Conservation (phyloP, 2,797 vertebrate genomes). For the Ispidina lecontei region DNA sequence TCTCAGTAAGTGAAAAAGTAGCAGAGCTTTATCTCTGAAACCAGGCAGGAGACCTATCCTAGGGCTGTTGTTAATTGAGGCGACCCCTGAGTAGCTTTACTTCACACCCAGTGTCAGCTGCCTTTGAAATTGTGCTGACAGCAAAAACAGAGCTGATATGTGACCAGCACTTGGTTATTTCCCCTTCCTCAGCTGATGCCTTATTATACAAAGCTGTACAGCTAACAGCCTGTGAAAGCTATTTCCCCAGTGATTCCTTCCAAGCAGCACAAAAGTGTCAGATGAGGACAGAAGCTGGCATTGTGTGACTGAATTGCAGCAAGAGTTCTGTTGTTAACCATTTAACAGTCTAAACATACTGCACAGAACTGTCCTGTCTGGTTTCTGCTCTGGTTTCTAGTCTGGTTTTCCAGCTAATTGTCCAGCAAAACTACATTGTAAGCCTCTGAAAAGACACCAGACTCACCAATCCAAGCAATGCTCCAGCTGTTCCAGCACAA, state of each 20-base stretch:
- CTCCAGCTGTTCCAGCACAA: neutral
- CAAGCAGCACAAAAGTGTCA: slow-evolving; percentile 11
- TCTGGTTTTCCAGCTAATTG: neutral
- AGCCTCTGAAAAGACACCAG: neutral
- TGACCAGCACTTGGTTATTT: neutral
- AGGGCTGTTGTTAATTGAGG: slow-evolving; percentile 18
- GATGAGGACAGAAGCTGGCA: slow-evolving; percentile 51
- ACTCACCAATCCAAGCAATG: neutral
- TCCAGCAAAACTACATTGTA: neutral
- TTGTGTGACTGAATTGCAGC: slow-evolving; percentile 32
- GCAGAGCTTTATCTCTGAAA: slow-evolving; percentile 13
- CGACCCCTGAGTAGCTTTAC: neutral
- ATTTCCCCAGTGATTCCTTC: slow-evolving; percentile 58
- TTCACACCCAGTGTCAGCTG: neutral
- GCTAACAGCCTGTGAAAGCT: slow-evolving; percentile 40
- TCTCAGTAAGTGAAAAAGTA: neutral
- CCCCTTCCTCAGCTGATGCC: neutral
- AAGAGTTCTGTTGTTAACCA: slow-evolving; percentile 35
- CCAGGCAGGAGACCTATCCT: neutral
- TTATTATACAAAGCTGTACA: neutral
- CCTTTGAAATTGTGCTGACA: slow-evolving; percentile 33
- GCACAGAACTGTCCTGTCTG: neutral
- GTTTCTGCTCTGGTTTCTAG: neutral
- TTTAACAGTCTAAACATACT: neutral
- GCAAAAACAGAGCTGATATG: neutral